Conservation (phyloP, 2,888 invertebrate species). For the Nebria brevicollis region DNA sequence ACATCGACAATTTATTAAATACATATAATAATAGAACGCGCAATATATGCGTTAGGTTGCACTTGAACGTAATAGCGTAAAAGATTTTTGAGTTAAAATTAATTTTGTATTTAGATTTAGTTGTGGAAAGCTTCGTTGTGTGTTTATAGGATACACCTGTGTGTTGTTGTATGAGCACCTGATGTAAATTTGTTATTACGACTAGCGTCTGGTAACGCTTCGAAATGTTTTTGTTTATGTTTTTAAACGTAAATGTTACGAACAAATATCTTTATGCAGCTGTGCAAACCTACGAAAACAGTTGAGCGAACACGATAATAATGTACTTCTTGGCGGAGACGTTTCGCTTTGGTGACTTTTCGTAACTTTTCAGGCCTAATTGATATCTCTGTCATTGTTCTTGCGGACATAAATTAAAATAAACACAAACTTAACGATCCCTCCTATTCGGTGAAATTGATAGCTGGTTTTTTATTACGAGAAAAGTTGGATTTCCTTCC, state of each 20-base stretch:
- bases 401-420: background rate
- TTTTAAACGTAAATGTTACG: background rate
- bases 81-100: no score
- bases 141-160: no score
- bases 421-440: background rate
- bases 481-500: background rate
- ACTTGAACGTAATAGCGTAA: no score
- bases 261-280: background rate
- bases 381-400: background rate
- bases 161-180: background rate
- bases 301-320: background rate
- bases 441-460: background rate
- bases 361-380: background rate
- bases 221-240: background rate
- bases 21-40: no score
- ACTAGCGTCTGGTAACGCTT: background rate
- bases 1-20: no score
- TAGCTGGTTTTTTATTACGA: background rate
- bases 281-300: background rate
- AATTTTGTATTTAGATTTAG: background rate
- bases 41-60: no score
- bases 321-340: no score
- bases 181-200: background rate
- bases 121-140: no score
- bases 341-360: background rate